A percentile compares a stretch with the other conserved stretches of the same genome.
Evolutionary conservation across 2,888 invertebrate genomes (phyloP).

Genomic region (Drosophila affinis): DNA sequence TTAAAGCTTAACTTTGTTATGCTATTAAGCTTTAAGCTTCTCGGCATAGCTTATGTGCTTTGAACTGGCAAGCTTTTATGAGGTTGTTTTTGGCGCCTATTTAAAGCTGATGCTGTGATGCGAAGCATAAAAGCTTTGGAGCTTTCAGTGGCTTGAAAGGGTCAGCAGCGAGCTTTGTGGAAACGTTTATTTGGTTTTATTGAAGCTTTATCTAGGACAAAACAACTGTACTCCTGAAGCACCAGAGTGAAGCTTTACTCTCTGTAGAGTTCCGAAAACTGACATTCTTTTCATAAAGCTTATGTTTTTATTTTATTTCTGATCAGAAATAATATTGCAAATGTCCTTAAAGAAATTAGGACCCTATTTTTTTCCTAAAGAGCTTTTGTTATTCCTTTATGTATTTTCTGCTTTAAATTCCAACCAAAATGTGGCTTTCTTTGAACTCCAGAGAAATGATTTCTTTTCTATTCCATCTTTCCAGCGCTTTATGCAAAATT

Average conservation of each 20-base stretch:
- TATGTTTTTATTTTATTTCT: too few relatives aligned
- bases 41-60: background rate
- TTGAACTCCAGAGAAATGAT: background rate
- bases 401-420: background rate
- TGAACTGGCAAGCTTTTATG: too few relatives aligned
- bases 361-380: too few relatives aligned
- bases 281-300: background rate
- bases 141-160: background rate
- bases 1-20: background rate
- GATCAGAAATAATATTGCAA: background rate
- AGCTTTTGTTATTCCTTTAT: background rate
- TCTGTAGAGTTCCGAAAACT: background rate
- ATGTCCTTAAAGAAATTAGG: background rate
- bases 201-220: background rate
- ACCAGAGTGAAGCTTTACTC: background rate
- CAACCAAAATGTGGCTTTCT: background rate
- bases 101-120: too few relatives aligned
- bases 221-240: background rate
- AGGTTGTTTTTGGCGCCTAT: background rate
- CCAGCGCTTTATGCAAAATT: conserved; percentile 46
- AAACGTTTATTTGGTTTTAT: background rate
- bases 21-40: background rate
- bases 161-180: background rate
- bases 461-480: background rate
- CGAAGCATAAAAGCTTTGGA: background rate